Evolutionary conservation across 2,797 vertebrate species (phyloP).

Genomic region (Hephaestus fuliginosus): DNA sequence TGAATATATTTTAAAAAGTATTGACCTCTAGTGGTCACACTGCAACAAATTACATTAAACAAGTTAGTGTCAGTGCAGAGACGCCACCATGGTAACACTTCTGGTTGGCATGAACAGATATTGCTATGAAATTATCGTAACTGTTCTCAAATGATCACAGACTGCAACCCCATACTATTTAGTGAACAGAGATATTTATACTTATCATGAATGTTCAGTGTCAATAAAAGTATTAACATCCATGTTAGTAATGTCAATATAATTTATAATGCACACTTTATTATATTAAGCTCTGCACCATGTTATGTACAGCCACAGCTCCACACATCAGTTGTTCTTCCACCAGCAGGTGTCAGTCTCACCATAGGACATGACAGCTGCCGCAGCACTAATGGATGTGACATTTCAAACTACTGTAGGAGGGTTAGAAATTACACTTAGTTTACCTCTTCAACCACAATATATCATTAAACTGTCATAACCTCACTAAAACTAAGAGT

Average conservation of each 20-base stretch:
- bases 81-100: background rate
- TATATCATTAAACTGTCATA: background rate
- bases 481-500: background rate
- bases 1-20: background rate
- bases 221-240: background rate
- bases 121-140: background rate
- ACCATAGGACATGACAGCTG: constrained; percentile 69
- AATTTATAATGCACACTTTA: background rate
- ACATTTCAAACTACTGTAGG: background rate
- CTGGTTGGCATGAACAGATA: background rate
- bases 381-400: background rate
- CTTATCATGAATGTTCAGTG: background rate
- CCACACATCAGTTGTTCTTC: background rate
- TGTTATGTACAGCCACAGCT: background rate
- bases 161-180: too few relatives aligned
- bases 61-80: background rate
- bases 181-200: background rate
- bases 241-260: background rate
- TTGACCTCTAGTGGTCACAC: background rate
- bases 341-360: constrained; percentile 88
- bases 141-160: background rate
- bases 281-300: background rate
- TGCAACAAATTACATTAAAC: background rate
- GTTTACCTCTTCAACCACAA: background rate
- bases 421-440: background rate